Percentiles rank a stretch among this genome's conserved stretches.
These are phyloP conservation scores for Phlogophora meticulosa DNA, from an alignment of 2,888 invertebrate genomes.

Conservation along the genomic window DNA sequence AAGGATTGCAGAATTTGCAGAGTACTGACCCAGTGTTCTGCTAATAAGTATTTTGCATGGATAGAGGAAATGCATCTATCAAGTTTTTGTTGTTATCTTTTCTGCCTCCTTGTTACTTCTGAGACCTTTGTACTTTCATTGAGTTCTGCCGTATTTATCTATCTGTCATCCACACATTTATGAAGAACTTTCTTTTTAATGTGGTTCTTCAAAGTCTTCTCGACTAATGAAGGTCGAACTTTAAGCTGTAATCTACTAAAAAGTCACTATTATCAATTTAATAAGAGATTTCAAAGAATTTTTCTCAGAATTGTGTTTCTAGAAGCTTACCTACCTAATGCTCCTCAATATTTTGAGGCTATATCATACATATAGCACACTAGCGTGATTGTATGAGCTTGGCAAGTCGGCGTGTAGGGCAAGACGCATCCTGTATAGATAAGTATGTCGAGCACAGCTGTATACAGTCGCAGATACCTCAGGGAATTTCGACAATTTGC, in stretches of 20 bases:
- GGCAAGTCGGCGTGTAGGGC: constrained; percentile 62
- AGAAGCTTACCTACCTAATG: not conserved
- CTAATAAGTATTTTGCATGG: constrained; percentile 45
- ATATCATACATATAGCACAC: constrained; percentile 5
- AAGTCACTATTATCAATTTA: constrained; percentile 6
- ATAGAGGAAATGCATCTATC: constrained; percentile 22
- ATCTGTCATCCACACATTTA: constrained; percentile 13
- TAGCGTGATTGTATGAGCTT: constrained; percentile 50
- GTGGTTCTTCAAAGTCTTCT: constrained; percentile 15
- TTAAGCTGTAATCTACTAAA: constrained; percentile 3
- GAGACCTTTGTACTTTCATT: constrained; percentile 5
- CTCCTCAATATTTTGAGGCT: not conserved
- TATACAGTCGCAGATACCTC: constrained; percentile 61
- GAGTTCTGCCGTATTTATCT: not conserved
- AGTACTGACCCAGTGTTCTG: constrained; percentile 52
- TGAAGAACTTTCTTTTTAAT: not conserved
- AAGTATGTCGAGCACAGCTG: constrained; percentile 60
- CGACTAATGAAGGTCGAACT: not conserved
- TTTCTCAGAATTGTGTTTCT: constrained; percentile 5
- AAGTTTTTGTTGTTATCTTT: constrained; percentile 17
- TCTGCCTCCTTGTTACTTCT: constrained; percentile 7
- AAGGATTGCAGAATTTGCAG: constrained; percentile 55
- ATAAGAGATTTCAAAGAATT: constrained; percentile 3
- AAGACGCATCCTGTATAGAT: constrained; percentile 65
- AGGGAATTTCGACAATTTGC: constrained; percentile 44